Evolutionary conservation across 1,140 invertebrate genomes (phyloP), one percentile per base, ranked within the genome.

Genomic region (Drosophila simulans): DNA sequence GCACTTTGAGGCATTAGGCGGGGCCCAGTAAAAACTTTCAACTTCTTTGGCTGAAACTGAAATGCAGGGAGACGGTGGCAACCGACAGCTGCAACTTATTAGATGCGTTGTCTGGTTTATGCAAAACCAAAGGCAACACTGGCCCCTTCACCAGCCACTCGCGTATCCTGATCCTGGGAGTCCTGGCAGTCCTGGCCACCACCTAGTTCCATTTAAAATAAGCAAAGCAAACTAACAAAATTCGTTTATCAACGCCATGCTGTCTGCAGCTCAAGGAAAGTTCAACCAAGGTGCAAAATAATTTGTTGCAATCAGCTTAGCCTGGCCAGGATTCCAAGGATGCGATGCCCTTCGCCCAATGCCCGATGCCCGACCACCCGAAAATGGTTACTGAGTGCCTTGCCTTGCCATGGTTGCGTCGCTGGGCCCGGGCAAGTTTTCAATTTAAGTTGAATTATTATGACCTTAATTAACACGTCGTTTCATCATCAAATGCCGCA

Each of bases 381-480:
- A 72, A 72, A 52, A 70, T 45, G 42, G 7, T 22, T 8, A 31
- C 1, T 31, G 20, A 22, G 20, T 22, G 20, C 20, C 20, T 2
- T 22, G 7, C 31, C 31, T 10, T 31, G 31, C 31, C 31, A 10
- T 31, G 3, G 20, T 5, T 49, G 35, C 35, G 15, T 34, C 34
- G 55, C 58, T 39, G 68, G 59, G 31, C 3, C 64, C 75, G 54
- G 71, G 83, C 83, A 89, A 89, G 84, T 88, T 88, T 88, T 88
- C 84, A 89, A 88, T 88, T 88, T 89, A 89, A 83, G 84, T 89
- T 88, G 84, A 88, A 88, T 88, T 88, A 88, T 88, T 88, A 88
- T 88, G 84, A 88, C 84, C 84, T 88, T 88, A 88, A 88, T 88
- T 88, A 88, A 88, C 84, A 88, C 84, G 80, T 88, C 84, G 84